Evolutionary conservation across 2,797 vertebrate species (phyloP), one percentile per base, ranked within the genome.

Genomic region (Poeciliopsis paucimaculata): DNA sequence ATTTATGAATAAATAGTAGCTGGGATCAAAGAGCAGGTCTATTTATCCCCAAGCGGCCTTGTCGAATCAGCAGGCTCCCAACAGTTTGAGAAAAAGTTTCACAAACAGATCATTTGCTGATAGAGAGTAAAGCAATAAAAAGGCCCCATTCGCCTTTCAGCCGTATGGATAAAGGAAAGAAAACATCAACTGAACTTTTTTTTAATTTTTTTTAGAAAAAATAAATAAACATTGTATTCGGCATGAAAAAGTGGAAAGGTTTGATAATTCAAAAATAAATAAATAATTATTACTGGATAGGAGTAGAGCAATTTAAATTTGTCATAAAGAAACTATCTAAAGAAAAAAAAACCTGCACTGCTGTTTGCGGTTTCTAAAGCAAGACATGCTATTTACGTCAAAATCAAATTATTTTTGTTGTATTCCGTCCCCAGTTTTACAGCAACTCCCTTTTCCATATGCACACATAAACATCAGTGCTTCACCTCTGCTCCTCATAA

Each of bases 1-100:
- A 76, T 85, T 76, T 76, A 75, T 87, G 75, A 81, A 84, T 84
- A 87, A 83, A 88, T 72, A 87, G 47, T 66, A 87, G 73, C 74
- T 75, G 36, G 76, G 82, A 89, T 91, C 84, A 91, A 90, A 90
- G 84, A 87, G 78, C 75, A 87, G 64, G 73, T 83, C 76, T 80
- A 41, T 49, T 71, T 86, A 81, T 85, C 77, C 81, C 11, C 28
- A 2, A 88, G 86, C 78, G 76, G 18, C 77, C 57, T 36, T 73
- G 41, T 77, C 34, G 39, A 77, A 71, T 72, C 70, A 64, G 78
- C 78, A 88, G 77, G 73, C 83, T 80, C 51, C 73, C 70, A 72
- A 84, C 10, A 23, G 73, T 77, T 71, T 81, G 78, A 80, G 80
- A 76, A 15, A 79, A 82, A 84, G 68, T 76, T 64, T 39, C 72